Conservation (phyloP, 2,797 vertebrate species). For the Chelonia mydas region DNA sequence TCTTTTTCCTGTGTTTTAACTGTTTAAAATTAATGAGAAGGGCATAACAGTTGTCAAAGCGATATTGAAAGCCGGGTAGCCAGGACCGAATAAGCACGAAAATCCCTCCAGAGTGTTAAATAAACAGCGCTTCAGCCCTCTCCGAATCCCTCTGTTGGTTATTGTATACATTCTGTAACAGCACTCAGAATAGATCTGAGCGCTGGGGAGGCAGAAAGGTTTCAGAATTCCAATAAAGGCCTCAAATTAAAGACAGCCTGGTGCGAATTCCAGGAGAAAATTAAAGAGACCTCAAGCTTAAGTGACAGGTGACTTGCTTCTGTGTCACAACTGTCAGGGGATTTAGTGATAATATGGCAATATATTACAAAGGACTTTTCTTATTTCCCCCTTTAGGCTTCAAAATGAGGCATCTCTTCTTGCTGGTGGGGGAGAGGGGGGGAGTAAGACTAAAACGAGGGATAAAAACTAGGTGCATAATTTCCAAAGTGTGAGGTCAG, state of each 20-base stretch:
- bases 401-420: conserved; percentile 84
- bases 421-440: conserved; percentile 58
- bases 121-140: conserved; percentile 95
- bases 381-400: conserved; percentile 84
- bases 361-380: conserved; percentile 89
- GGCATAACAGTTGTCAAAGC: conserved; percentile 94
- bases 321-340: conserved; percentile 89
- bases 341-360: conserved; percentile 90
- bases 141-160: conserved; percentile 90
- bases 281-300: conserved; percentile 95
- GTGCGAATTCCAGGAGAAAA: conserved; percentile 97
- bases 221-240: conserved; percentile 91
- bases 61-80: conserved; percentile 90
- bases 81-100: conserved; percentile 87
- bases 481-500: conserved; percentile 78
- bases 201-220: conserved; percentile 87
- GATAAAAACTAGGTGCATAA: conserved; percentile 70
- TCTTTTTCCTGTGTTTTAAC: conserved; percentile 88
- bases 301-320: conserved; percentile 90
- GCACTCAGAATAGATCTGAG: conserved; percentile 96
- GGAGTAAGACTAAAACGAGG: conserved; percentile 55
- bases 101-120: conserved; percentile 98
- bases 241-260: conserved; percentile 90
- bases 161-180: conserved; percentile 98
- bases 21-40: conserved; percentile 97